Evolutionary conservation across 1,140 invertebrate genomes (phyloP), one percentile per base, ranked within the genome.

Genomic region (Polypedilum pembai): DNA sequence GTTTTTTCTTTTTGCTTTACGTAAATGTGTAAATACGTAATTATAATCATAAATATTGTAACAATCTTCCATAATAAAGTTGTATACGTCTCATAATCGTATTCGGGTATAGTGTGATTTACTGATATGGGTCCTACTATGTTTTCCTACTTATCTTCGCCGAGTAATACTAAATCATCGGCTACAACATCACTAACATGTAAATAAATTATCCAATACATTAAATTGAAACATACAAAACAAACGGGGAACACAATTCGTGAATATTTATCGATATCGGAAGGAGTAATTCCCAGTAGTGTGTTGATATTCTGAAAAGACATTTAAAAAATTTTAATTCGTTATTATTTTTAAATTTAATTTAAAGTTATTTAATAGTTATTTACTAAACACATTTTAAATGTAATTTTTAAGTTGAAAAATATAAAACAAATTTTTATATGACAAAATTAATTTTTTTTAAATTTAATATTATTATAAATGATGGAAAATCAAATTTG

Each of bases 121-220:
- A 69, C 18, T 69, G 65, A 69, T 69, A 69, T 69, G 65, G 65
- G 65, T 41, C 74, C 75, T 56, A 56, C 45, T 56, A 74, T 63
- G 75, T 73, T 73, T 75, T 76, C 79, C 85, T 90, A 91, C 84
- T 91, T 90, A 80, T 92, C 91, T 80, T 92, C 90, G 83, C 90
- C 90, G 78, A 94, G 86, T 76, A 93, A 86, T 78, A 95, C 93
- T 81, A 95, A 86, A 86, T 96, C 94, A 81, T 95, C 93, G 80
- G 93, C 93, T 75, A 95, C 92, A 76, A 95, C 93, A 85, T 95
- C 94, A 78, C 93, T 95, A 80, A 97, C 95, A 87, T 96, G 94
- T 77, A 96, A 86, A 81, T 97, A 97, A 79, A 97, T 96, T 82
- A 96, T 95, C 95, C 95, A 98, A 84, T 98, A 97, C 94, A 96